A percentile compares a stretch with the other conserved stretches of the same genome.
Conservation (phyloP, 2,888 invertebrate species). For the Yponomeuta evonymella region DNA sequence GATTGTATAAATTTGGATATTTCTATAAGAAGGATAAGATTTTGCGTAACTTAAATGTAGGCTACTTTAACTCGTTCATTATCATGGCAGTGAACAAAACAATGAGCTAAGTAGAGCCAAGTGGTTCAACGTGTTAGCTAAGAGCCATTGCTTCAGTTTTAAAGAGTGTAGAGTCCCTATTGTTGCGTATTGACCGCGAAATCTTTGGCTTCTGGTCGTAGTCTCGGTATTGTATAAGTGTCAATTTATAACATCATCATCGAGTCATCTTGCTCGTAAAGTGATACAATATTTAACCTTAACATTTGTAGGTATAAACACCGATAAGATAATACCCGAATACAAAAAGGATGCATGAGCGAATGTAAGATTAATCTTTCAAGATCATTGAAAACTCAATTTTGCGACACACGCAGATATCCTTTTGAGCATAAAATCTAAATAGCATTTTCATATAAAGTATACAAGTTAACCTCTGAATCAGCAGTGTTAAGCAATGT, state of each 20-base stretch:
- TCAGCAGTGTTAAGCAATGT: constrained; percentile 4
- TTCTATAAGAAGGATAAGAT: no score
- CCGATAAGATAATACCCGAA: no score
- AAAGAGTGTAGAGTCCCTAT: background rate
- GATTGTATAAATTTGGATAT: no score
- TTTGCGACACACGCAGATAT: background rate
- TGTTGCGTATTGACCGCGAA: background rate
- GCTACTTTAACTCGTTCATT: background rate
- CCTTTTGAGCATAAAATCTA: background rate
- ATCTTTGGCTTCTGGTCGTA: background rate
- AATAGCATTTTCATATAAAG: background rate
- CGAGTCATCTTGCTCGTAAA: background rate
- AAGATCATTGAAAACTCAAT: background rate
- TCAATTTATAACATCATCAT: background rate
- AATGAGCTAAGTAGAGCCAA: background rate
- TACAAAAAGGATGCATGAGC: background rate
- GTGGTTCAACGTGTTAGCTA: background rate
- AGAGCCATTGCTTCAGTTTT: background rate
- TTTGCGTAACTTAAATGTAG: no score
- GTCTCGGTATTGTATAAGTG: background rate
- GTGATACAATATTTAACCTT: no score
- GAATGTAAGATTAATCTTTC: background rate
- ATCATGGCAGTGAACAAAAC: background rate
- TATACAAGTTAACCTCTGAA: background rate
- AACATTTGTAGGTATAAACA: no score